Conservation (phyloP, 2,888 invertebrate genomes). For the Scaptodrosophila latifasciaeformis region DNA sequence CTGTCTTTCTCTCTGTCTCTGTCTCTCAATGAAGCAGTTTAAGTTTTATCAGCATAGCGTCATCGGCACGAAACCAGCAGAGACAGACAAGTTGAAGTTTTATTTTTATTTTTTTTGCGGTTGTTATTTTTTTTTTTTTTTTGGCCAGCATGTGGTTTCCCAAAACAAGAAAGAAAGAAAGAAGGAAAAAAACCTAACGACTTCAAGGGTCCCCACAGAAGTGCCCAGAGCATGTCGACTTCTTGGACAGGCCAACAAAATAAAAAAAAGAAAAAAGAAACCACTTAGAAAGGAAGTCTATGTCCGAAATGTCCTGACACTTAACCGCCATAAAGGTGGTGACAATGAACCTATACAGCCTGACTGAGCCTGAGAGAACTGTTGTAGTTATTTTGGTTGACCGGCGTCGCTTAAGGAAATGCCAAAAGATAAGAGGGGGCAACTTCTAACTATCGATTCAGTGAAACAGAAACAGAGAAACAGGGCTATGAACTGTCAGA, state of each 20-base stretch:
- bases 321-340: too few species aligned
- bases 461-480: too few species aligned
- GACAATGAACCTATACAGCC: conserved; percentile 1
- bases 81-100: neutral
- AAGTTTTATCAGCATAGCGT: conserved; percentile 31
- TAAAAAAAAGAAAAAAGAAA: conserved; percentile 23
- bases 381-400: too few species aligned
- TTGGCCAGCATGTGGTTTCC: conserved; percentile 4
- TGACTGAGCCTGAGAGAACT: conserved; percentile 3
- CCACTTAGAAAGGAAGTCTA: conserved; percentile 65
- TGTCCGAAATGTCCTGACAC: conserved; percentile 48
- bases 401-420: too few species aligned
- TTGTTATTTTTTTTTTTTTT: conserved; percentile 5
- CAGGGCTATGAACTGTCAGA: too few species aligned
- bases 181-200: conserved; percentile 26
- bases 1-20: too few species aligned
- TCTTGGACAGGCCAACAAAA: conserved; percentile 10
- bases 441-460: conserved; percentile 38
- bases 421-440: conserved; percentile 21
- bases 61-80: too few species aligned
- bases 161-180: conserved; percentile 12
- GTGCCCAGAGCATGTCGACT: neutral
- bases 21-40: conserved; percentile 28
- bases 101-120: too few species aligned
- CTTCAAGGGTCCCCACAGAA: conserved; percentile 12